A percentile compares a stretch with the other conserved stretches of the same genome.
Conservation (phyloP, 2,113 vertebrate genomes). For the Atlantisia rogersi region DNA sequence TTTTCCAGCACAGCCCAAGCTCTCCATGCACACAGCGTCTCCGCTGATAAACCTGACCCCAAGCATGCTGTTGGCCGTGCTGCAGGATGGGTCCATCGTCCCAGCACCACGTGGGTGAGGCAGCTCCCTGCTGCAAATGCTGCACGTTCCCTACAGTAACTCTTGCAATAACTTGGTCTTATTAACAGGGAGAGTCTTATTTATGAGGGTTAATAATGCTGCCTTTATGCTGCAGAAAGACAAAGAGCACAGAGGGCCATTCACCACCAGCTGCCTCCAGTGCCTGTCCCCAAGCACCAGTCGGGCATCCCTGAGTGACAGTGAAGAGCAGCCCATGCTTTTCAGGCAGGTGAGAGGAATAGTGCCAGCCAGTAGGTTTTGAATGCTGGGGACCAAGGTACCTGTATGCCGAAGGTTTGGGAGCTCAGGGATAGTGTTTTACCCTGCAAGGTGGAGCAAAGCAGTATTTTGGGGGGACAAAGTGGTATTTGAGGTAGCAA, state of each 20-base stretch:
- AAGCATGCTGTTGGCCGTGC: rapidly evolving
- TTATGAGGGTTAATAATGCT: neutral
- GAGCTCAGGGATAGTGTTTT: rapidly evolving
- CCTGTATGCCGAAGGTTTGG: rapidly evolving
- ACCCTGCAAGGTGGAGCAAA: neutral
- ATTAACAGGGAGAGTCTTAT: neutral
- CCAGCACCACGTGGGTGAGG: rapidly evolving
- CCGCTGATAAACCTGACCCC: rapidly evolving
- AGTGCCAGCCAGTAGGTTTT: rapidly evolving
- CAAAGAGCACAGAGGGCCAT: neutral
- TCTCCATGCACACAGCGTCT: rapidly evolving
- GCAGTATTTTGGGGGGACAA: too few relatives aligned
- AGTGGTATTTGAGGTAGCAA: neutral
- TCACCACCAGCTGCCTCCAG: neutral
- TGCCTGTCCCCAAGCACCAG: rapidly evolving
- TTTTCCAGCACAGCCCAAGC: neutral
- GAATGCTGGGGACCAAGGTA: neutral
- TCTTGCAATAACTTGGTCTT: rapidly evolving
- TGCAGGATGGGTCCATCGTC: rapidly evolving
- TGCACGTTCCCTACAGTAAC: rapidly evolving
- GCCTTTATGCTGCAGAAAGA: neutral
- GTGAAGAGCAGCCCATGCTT: neutral
- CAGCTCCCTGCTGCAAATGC: neutral
- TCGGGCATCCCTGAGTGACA: rapidly evolving
- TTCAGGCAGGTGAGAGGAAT: neutral